These are phyloP conservation scores for Tridacna gigas DNA, from an alignment of 2,888 invertebrate species.

Conservation along the genomic window DNA sequence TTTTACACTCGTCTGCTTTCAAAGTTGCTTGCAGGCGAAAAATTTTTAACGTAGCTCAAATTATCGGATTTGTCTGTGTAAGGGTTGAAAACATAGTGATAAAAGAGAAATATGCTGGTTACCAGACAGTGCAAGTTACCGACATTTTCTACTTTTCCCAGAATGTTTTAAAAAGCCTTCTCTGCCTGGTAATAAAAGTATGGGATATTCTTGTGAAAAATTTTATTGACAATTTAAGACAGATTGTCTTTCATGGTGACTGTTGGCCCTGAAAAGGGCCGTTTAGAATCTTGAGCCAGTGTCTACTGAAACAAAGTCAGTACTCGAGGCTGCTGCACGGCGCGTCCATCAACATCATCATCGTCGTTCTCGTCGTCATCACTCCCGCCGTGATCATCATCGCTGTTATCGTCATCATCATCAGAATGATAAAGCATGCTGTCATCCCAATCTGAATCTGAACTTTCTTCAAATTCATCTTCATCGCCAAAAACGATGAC, in stretches of 20 bases:
- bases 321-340: background rate
- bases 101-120: too few relatives aligned
- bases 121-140: too few relatives aligned
- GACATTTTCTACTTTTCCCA: too few relatives aligned
- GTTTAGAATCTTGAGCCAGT: background rate
- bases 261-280: conserved; percentile 62
- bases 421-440: background rate
- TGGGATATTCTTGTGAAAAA: too few relatives aligned
- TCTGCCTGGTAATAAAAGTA: too few relatives aligned
- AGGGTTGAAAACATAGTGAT: too few relatives aligned
- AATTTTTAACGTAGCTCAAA: too few relatives aligned
- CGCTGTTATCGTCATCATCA: conserved; percentile 29
- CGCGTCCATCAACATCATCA: background rate
- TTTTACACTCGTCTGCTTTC: too few relatives aligned
- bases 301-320: background rate
- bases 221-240: background rate
- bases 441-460: background rate
- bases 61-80: too few relatives aligned
- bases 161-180: too few relatives aligned
- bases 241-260: background rate
- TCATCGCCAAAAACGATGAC: conserved; percentile 25
- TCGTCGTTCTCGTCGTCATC: conserved; percentile 14
- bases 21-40: too few relatives aligned
- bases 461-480: conserved; percentile 12
- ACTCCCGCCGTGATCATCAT: conserved; percentile 2